Evolutionary conservation across 2,888 invertebrate genomes (phyloP).

Genomic region (Tenthredo notha): DNA sequence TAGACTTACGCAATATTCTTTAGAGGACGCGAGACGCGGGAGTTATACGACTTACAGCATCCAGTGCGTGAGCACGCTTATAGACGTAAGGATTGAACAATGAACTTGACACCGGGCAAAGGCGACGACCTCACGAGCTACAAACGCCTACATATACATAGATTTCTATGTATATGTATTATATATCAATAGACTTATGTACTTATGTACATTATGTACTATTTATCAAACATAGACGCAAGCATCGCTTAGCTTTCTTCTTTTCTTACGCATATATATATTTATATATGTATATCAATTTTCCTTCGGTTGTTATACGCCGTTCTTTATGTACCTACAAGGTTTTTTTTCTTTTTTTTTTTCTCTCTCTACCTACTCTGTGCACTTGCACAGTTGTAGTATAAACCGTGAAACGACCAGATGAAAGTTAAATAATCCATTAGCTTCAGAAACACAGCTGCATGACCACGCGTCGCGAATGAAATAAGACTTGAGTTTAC

Average conservation of each 20-base stretch:
- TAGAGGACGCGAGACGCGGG: background rate
- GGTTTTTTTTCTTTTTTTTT: background rate
- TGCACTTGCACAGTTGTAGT: background rate
- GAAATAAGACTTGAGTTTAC: slow-evolving; percentile 19
- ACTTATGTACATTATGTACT: background rate
- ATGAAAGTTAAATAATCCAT: slow-evolving; percentile 52
- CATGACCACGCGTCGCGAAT: background rate
- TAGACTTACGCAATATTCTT: slow-evolving; percentile 49
- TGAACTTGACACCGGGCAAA: slow-evolving; percentile 69
- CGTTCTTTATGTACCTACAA: background rate
- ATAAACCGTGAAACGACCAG: slow-evolving; percentile 39
- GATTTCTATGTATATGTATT: background rate
- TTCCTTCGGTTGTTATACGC: background rate
- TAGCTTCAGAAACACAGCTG: slow-evolving; percentile 45
- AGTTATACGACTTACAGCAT: slow-evolving; percentile 42
- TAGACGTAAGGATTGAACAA: slow-evolving; percentile 66
- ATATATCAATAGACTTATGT: background rate
- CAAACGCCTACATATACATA: slow-evolving; percentile 25
- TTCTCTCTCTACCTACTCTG: background rate
- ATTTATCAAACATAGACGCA: background rate
- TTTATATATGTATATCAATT: background rate
- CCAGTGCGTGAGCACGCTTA: slow-evolving; percentile 31
- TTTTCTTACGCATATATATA: background rate
- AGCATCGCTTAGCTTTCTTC: background rate
- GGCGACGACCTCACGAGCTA: slow-evolving; percentile 55